Evolutionary conservation across 2,888 invertebrate species (phyloP), one percentile per base, ranked within the genome.

Genomic region (Lasioglossum calceatum): DNA sequence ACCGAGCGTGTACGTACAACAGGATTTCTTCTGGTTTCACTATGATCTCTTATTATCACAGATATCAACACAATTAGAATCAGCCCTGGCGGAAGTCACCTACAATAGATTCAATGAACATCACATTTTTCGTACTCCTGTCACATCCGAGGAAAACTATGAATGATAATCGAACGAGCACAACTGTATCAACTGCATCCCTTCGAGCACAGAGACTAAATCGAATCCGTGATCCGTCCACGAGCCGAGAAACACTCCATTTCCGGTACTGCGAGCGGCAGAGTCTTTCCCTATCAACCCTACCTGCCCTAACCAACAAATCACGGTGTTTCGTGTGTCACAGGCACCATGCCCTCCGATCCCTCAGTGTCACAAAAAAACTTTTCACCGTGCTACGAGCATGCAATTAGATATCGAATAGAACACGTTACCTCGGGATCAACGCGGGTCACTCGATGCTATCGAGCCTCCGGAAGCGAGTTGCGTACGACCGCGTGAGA

Each of bases 401-500:
- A 32, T 61, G 32, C 54, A 54, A 54, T 54, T n/a, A n/a, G 10
- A 54, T 67, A 23, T 23, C 39, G 70, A 70, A 39, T 10, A 70
- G 7, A n/a, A 4, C 70, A 70, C 70, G 23, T n/a, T 70, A 70
- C 70, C 70, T 70, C 70, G 70, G 70, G 23, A 5, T 42, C 39
- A 39, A 70, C 70, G 47, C 67, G 67, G 8, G 3, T 2, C 32
- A 19, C 67, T 67, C 67, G 67, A 67, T 67, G 19, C 32, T 10
- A 32, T 19, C 19, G 67, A 67, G 32, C 3, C 67, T 36, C 36
- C 67, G 67, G 5, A 32, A 67, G 16, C 67, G 67, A 67, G 36
- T 67, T 67, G 54, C 42, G 39, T 50, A 54, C 75, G 61, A 27
- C 27, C 76, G 79, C 85, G 79, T 82, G 82, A 80, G 23, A n/a